phyloP scores from a whole-genome alignment of 2,888 invertebrate genomes.

The Allolobophora icterica region DNA sequence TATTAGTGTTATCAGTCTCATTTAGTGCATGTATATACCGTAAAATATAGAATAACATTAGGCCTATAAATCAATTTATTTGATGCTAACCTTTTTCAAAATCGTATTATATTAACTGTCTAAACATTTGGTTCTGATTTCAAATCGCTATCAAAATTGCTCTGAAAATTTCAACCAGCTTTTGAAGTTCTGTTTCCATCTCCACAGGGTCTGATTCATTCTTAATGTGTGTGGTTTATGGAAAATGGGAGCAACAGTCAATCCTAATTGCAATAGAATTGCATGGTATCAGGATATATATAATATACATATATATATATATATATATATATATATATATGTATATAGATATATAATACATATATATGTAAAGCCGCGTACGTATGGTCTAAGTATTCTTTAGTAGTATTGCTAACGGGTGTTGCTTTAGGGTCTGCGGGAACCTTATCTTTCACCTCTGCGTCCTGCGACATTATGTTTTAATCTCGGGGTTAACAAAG shows the following conservation, averaged over 20 bases:
- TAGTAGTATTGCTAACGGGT: background rate
- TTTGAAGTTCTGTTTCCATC: background rate
- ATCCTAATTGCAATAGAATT: background rate
- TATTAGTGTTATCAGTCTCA: too few relatives aligned
- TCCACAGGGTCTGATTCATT: background rate
- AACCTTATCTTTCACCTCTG: conserved; percentile 17
- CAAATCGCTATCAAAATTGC: background rate
- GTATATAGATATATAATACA: too few relatives aligned
- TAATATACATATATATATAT: too few relatives aligned
- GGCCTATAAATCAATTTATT: background rate
- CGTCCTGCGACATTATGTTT: conserved; percentile 17
- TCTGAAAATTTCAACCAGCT: background rate
- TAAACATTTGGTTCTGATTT: background rate
- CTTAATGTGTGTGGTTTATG: background rate
- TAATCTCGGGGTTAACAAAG: conserved; percentile 13
- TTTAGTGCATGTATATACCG: too few relatives aligned
- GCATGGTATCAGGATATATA: background rate
- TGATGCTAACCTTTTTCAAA: background rate
- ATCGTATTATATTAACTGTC: background rate
- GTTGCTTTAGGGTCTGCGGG: background rate
- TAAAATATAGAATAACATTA: background rate
- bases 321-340: too few relatives aligned
- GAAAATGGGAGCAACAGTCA: background rate
- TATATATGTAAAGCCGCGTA: too few relatives aligned
- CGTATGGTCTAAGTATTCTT: background rate